Evolutionary conservation across 2,113 vertebrate species (phyloP).

Genomic region (Scopus umbretta): DNA sequence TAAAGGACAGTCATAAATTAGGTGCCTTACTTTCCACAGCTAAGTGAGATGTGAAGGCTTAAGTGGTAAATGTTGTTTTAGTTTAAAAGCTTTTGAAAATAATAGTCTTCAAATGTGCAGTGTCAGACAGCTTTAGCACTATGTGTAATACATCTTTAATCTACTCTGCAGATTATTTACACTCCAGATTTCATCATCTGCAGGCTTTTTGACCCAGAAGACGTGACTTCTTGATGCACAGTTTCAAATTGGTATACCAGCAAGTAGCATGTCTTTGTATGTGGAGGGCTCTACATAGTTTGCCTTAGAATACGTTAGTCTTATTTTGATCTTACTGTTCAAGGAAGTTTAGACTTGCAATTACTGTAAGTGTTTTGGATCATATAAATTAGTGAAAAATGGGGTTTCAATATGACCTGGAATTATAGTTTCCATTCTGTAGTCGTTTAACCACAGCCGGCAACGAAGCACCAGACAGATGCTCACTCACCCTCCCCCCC

Average conservation of each 20-base stretch:
- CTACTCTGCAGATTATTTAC: neutral
- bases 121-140: neutral
- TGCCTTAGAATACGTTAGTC: neutral
- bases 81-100: constrained; percentile 4
- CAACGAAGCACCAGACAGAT: too few relatives aligned
- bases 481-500: too few relatives aligned
- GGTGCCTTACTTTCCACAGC: neutral
- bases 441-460: too few relatives aligned
- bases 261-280: neutral
- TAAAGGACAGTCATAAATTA: neutral
- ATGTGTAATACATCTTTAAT: neutral
- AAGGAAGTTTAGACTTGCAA: neutral
- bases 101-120: neutral
- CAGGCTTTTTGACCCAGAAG: neutral
- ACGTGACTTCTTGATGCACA: neutral
- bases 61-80: neutral
- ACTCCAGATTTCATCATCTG: neutral
- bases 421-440: neutral
- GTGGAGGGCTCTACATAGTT: neutral
- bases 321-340: neutral
- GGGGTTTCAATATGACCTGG: neutral
- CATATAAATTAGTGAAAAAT: neutral
- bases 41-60: neutral
- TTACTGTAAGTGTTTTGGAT: neutral
- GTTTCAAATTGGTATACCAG: neutral